phyloP scores from a whole-genome alignment of 1,140 invertebrate genomes.

The Anastrepha obliqua region DNA sequence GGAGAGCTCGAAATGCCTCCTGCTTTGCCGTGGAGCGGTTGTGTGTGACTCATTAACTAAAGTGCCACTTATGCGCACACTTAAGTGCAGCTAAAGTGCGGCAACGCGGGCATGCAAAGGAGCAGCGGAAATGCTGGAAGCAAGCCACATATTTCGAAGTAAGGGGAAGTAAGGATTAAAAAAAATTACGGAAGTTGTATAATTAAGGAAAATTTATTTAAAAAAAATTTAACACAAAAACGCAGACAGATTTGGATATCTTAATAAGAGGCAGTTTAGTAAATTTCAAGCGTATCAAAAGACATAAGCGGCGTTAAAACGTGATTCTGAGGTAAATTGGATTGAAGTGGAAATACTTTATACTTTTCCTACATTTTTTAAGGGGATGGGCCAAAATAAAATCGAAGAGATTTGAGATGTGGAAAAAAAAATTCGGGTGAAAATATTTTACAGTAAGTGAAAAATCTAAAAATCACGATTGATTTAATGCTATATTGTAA shows the following conservation, averaged over 20 bases:
- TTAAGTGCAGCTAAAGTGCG: neutral
- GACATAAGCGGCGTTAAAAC: constrained; percentile 1
- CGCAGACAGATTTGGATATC: neutral
- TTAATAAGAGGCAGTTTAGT: neutral
- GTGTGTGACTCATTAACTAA: constrained; percentile 44
- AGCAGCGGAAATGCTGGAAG: constrained; percentile 19
- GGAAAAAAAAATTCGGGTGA: too few relatives aligned
- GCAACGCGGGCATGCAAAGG: neutral
- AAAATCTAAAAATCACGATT: too few relatives aligned
- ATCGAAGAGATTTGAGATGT: too few relatives aligned
- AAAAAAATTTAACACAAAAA: neutral
- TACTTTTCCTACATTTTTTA: too few relatives aligned
- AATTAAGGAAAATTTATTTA: neutral
- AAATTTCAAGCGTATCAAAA: neutral
- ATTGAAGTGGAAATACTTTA: neutral
- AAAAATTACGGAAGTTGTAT: constrained; percentile 27
- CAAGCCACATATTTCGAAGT: neutral
- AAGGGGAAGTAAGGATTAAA: constrained; percentile 50
- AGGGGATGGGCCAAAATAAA: too few relatives aligned
- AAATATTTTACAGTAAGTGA: too few relatives aligned
- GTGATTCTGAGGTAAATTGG: constrained; percentile 19
- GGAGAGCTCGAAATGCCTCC: neutral
- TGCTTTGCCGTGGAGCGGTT: neutral
- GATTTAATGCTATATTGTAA: too few relatives aligned
- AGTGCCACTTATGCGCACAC: constrained; percentile 39